phyloP scores from a whole-genome alignment of 1,140 invertebrate genomes.

The Ericerus pela region DNA sequence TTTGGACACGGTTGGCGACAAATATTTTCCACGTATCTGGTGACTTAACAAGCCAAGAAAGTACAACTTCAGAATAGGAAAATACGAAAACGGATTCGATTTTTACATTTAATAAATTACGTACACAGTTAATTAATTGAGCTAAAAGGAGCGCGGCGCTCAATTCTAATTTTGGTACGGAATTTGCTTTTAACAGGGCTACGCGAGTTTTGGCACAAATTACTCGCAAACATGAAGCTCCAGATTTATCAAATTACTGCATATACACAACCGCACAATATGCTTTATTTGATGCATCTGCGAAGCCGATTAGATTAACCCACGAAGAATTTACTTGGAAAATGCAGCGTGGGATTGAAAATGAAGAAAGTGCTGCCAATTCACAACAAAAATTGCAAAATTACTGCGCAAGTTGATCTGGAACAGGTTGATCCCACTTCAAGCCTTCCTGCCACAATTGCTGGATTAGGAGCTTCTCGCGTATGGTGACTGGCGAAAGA shows the following conservation, averaged over 20 bases:
- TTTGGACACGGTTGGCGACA: too few species aligned
- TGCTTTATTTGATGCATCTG: slow-evolving; percentile 18
- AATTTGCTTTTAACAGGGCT: neutral
- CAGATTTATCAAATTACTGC: too few species aligned
- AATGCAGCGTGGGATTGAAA: slow-evolving; percentile 13
- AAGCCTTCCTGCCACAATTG: slow-evolving; percentile 26
- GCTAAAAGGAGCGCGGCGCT: neutral
- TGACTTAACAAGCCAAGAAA: too few species aligned
- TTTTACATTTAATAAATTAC: neutral
- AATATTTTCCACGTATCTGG: too few species aligned
- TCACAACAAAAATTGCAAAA: slow-evolving; percentile 24
- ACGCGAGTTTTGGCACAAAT: neutral
- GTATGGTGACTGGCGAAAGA: slow-evolving; percentile 26
- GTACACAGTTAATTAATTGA: neutral
- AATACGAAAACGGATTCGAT: neutral
- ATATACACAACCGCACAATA: slow-evolving; percentile 20
- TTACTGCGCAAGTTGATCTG: too few species aligned
- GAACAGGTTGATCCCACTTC: slow-evolving; percentile 28
- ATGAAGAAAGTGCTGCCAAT: slow-evolving; percentile 21
- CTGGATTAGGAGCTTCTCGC: slow-evolving; percentile 31
- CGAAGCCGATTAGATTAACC: slow-evolving; percentile 24
- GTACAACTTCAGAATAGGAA: too few species aligned
- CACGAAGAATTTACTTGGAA: neutral
- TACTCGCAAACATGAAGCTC: too few species aligned
- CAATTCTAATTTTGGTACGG: neutral